These are phyloP conservation scores for Dinocampus coccinellae DNA, from an alignment of 2,888 invertebrate genomes.

Conservation along the genomic window DNA sequence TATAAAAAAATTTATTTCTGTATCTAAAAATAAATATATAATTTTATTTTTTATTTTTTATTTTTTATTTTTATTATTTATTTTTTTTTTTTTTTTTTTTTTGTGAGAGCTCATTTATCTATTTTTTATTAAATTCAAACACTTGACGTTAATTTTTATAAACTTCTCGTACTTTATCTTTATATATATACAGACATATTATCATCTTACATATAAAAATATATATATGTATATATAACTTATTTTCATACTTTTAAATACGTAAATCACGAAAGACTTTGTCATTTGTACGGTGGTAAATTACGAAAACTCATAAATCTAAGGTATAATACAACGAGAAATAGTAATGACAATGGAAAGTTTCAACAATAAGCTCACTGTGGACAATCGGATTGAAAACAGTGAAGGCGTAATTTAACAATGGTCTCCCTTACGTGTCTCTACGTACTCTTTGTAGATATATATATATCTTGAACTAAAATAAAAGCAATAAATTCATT, in stretches of 20 bases:
- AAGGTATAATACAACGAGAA: slow-evolving; percentile 59
- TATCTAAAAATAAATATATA: too few relatives aligned
- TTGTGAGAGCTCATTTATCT: too few relatives aligned
- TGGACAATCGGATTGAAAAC: slow-evolving; percentile 68
- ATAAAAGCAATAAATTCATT: not conserved
- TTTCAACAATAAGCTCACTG: slow-evolving; percentile 65
- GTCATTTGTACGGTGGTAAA: slow-evolving; percentile 37
- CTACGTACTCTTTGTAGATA: not conserved
- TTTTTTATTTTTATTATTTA: too few relatives aligned
- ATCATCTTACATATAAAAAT: not conserved
- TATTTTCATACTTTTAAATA: too few relatives aligned
- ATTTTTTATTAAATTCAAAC: too few relatives aligned
- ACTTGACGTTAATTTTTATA: too few relatives aligned
- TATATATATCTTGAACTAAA: not conserved
- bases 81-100: too few relatives aligned
- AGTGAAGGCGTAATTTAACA: slow-evolving; percentile 54
- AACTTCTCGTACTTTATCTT: too few relatives aligned
- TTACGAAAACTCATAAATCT: slow-evolving; percentile 64
- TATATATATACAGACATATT: not conserved
- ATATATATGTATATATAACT: not conserved
- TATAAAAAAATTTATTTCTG: too few relatives aligned
- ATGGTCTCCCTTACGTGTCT: slow-evolving; percentile 46
- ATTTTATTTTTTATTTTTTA: too few relatives aligned
- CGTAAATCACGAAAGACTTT: not conserved
- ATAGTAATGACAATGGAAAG: slow-evolving; percentile 69